Conservation (phyloP, 2,113 vertebrate genomes). For the Chlorodrepanis virens region DNA sequence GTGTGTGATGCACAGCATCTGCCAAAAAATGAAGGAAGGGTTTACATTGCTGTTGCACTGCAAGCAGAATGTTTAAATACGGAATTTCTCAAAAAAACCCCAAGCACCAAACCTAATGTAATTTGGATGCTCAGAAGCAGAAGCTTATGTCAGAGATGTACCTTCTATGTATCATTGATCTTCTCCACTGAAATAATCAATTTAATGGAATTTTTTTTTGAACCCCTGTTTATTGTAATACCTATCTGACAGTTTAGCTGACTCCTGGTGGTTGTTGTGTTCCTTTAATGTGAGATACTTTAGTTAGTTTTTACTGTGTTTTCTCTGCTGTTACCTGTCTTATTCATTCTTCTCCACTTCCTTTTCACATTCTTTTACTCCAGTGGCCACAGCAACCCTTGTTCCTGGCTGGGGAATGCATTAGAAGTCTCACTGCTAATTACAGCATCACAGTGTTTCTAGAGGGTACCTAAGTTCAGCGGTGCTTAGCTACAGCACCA, state of each 20-base stretch:
- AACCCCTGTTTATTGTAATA: background rate
- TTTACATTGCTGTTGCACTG: background rate
- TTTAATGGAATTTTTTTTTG: background rate
- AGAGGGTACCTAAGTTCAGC: constrained; percentile 5
- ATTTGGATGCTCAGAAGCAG: background rate
- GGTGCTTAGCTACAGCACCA: background rate
- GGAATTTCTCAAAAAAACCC: background rate
- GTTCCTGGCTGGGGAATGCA: constrained; percentile 17
- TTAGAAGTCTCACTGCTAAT: constrained; percentile 8
- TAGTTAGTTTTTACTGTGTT: background rate
- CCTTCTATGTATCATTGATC: background rate
- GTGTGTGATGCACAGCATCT: background rate
- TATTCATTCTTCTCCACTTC: background rate
- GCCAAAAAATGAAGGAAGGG: constrained; percentile 6
- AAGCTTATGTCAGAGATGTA: background rate
- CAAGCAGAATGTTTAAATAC: background rate
- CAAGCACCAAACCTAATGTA: background rate
- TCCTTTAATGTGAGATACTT: background rate
- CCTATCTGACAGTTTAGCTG: background rate
- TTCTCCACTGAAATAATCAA: background rate
- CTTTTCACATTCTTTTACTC: background rate
- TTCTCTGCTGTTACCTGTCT: constrained; percentile 26
- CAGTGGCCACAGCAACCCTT: constrained; percentile 22
- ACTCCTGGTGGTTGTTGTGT: background rate
- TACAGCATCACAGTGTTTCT: background rate